Base-by-base conservation (phyloP, 1,140 invertebrate species). In the Zeugodacus cucurbitae region DNA sequence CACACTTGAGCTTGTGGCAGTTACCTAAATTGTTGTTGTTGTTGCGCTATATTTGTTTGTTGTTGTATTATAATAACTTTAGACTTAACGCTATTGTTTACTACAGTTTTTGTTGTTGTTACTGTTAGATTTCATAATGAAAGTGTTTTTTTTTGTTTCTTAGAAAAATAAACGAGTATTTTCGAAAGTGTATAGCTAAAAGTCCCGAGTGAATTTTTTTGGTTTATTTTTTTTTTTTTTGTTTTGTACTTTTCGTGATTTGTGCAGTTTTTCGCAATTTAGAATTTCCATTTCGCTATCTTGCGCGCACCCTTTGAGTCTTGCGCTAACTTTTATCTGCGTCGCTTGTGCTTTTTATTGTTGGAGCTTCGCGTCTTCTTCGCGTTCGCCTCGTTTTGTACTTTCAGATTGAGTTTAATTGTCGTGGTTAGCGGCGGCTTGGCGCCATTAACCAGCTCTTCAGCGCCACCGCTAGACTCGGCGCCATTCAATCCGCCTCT, bases 21-120 rank as follows among this genome's bases (percentile, higher is more conserved):
- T 20, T 29, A 82, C 74, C 74, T 82, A 82, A 48, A 82, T 82
- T 44, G 32, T 74, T 82, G 41, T 48, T 82, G 26, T 26, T 29
- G 22, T 70, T 29, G 34, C 64, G 64, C 64, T 32, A 70, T 70
- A 34, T 70, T 62, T 62, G 58, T 26, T 26, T 82, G 26, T 82
- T 44, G 14, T 82, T n/a, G 48, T 82, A 26, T 48, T 26, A 3
- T 10, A 54, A 54, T 54, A 54, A 3, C 34, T 54, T 54, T 48
- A 48, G 5, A 3, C 37, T 57, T 86, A 86, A 59, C 85, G 29
- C n/a, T 62, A 62, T 87, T 87, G 1, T 10, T 62, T 62, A 62
- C 58, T 62, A 64, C 26, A 64, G 34, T 87, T 67, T 22, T 87
- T 37, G 34, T 87, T 87, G 62, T 87, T 87, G 86, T 87, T 87